phyloP scores from a whole-genome alignment of 2,113 vertebrate species.

The Variabilichromis moorii region DNA sequence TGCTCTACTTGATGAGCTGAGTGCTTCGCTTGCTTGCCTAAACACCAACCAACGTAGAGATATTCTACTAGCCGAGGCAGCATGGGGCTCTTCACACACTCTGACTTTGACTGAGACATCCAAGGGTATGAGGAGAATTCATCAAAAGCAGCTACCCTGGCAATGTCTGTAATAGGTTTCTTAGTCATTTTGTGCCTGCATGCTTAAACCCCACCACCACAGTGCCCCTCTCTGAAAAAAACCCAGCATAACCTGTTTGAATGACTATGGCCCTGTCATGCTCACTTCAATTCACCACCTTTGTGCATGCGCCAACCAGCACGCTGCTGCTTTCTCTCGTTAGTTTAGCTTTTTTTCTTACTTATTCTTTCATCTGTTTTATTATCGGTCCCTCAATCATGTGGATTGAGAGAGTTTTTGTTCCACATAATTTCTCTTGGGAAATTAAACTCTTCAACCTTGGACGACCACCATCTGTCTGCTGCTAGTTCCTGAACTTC shows the following conservation, averaged over 20 bases:
- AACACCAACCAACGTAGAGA: not conserved
- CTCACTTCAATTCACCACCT: not conserved
- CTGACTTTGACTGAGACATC: not conserved
- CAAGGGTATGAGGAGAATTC: not conserved
- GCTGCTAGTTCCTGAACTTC: not conserved
- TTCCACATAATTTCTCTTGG: not conserved
- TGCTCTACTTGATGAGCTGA: not conserved
- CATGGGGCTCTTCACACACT: not conserved
- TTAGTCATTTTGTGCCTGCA: not conserved
- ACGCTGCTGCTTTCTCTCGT: accelerated
- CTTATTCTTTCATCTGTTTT: not conserved
- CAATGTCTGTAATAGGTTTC: not conserved
- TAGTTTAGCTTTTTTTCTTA: not conserved
- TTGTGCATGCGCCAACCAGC: accelerated
- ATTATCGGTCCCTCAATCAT: not conserved
- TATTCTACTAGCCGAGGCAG: accelerated
- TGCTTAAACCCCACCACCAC: not conserved
- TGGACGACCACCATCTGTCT: accelerated
- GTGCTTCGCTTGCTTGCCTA: not conserved
- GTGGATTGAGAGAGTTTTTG: not conserved
- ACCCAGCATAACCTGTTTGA: not conserved
- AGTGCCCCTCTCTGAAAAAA: accelerated
- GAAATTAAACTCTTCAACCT: accelerated
- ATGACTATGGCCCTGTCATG: not conserved
- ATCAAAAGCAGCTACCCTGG: not conserved